Base-by-base conservation (phyloP, 2,888 invertebrate species). In the Thymelicus lineola region DNA sequence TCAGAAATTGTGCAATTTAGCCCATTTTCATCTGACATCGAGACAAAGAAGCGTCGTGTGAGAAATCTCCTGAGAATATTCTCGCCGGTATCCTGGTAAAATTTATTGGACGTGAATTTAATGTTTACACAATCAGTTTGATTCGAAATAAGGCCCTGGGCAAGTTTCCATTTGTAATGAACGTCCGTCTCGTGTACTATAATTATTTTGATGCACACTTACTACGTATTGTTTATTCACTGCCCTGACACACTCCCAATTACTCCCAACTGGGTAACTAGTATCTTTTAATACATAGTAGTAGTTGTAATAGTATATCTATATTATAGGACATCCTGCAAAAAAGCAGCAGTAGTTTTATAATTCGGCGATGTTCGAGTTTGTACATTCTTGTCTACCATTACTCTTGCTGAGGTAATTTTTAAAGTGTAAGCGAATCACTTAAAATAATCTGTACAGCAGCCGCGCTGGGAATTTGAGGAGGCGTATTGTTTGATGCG, bases 91-190 rank as follows among this genome's bases (percentile, higher is more conserved):
- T 20, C 10, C 17, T 12, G 53, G 20, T 53, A 20, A 12, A 53
- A 28, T 20, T 53, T 53, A 53, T 3, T 53, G 9, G 20, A 20
- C 20, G 20, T 20, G 53, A 53, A 12, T 17, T 15, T 50, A 14
- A 38, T 59, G 12, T 20, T 53, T 53, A 53, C 61, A 42, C n/a
- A 17, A 60, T 66, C 58, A 20, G 15, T 62, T 57, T 62, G 57
- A 57, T 57, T 46, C n/a, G 17, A 15, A 61, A 57, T 42, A 62
- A 62, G 46, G 14, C 45, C 17, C 79, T 85, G 86, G 88, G 86
- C 86, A 87, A 83, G 72, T 73, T 85, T 86, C 87, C 86, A 87
- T 82, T 75, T 73, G 77, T 78, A 77, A 77, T 81, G 81, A 36
- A 58, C 60, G 80, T 78, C 80, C 80, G 77, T 78, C 76, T 78